A percentile compares a stretch with the other conserved stretches of the same genome.
Evolutionary conservation across 2,888 invertebrate species (phyloP).

Genomic region (Anoplius nigerrimus): DNA sequence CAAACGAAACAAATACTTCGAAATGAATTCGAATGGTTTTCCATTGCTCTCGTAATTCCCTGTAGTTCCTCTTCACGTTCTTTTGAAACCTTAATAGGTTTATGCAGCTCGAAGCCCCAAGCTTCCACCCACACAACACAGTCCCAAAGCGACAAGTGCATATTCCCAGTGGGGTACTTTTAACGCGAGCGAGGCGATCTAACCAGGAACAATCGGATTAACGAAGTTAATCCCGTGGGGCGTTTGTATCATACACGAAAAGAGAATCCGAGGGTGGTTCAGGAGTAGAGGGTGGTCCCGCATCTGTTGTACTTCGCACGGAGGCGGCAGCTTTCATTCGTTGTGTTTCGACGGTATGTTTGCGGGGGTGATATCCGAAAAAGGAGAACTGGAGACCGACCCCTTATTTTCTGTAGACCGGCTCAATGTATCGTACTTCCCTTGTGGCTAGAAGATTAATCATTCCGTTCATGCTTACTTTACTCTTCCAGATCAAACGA

Average conservation of each 20-base stretch:
- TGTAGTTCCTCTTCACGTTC: too few species aligned
- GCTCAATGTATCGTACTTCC: neutral
- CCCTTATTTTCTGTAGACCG: neutral
- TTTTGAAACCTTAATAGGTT: neutral
- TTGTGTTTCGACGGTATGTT: slow-evolving; percentile 9
- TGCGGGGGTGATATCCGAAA: slow-evolving; percentile 48
- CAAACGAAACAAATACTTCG: too few species aligned
- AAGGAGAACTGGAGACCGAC: slow-evolving; percentile 39
- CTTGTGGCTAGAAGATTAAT: slow-evolving; percentile 28
- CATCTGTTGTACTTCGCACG: slow-evolving; percentile 67
- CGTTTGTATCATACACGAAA: slow-evolving; percentile 18
- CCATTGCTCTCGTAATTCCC: too few species aligned
- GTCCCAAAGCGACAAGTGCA: slow-evolving; percentile 59
- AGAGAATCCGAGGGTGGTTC: neutral
- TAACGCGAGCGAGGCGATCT: slow-evolving; percentile 39
- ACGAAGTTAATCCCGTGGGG: slow-evolving; percentile 63
- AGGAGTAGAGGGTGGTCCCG: slow-evolving; percentile 5
- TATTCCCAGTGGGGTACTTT: slow-evolving; percentile 61
- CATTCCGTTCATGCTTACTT: slow-evolving; percentile 17
- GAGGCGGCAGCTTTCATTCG: slow-evolving; percentile 30
- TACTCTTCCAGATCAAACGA: neutral
- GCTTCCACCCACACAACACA: too few species aligned
- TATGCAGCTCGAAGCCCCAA: neutral
- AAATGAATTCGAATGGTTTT: too few species aligned
- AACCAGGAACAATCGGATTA: slow-evolving; percentile 67